Evolutionary conservation across 2,888 invertebrate genomes (phyloP).

Genomic region (Trilocha varians): DNA sequence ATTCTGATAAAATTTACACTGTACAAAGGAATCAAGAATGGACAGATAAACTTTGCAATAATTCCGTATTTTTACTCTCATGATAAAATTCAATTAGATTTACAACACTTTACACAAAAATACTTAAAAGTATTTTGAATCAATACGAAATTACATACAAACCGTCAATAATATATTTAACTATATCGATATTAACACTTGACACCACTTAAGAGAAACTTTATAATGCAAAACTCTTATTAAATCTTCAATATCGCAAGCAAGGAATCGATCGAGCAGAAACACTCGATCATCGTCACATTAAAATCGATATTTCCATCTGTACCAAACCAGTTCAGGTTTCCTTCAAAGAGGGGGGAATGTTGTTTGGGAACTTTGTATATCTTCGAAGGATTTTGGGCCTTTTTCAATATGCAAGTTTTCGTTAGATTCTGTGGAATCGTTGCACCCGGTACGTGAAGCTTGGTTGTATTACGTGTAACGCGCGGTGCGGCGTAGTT

Average conservation of each 20-base stretch:
- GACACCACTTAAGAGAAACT: neutral
- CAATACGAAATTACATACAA: neutral
- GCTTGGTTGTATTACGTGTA: no score
- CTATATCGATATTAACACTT: neutral
- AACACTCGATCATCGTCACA: neutral
- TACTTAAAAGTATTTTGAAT: neutral
- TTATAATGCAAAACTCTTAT: neutral
- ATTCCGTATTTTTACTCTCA: neutral
- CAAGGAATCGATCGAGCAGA: neutral
- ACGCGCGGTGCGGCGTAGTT: neutral
- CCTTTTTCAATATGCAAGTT: no score
- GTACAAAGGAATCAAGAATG: slow-evolving; percentile 34
- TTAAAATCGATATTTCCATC: neutral
- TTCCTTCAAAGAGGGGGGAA: no score
- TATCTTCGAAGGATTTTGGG: no score
- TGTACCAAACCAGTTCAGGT: no score
- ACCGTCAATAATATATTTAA: neutral
- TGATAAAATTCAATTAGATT: no score
- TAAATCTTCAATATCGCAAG: neutral
- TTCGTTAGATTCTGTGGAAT: no score
- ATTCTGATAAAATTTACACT: slow-evolving; percentile 45
- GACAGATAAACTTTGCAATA: slow-evolving; percentile 22
- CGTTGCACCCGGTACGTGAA: no score
- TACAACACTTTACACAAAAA: neutral
- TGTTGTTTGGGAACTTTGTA: no score